Percentiles rank a stretch among this genome's conserved stretches.
Evolutionary conservation across 2,113 vertebrate genomes (phyloP).

Genomic region (Bagarius yarrelli): DNA sequence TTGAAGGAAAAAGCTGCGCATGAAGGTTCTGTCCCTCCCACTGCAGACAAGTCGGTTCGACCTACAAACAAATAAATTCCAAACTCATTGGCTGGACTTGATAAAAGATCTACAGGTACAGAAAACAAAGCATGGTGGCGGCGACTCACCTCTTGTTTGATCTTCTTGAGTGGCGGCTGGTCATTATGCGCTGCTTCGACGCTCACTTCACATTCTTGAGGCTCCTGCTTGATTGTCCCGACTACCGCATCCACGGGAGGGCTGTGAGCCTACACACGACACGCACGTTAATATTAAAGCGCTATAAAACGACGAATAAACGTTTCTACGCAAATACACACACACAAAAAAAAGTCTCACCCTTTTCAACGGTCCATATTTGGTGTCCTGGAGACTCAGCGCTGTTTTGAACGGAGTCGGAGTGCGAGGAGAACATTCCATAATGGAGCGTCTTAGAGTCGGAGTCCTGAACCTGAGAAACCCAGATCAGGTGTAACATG

Average conservation of each 20-base stretch:
- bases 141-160: slow-evolving; percentile 90
- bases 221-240: slow-evolving; percentile 93
- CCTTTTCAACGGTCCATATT: slow-evolving; percentile 90
- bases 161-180: slow-evolving; percentile 90
- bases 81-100: neutral
- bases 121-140: no score
- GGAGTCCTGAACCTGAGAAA: slow-evolving; percentile 87
- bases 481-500: no score
- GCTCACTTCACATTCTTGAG: slow-evolving; percentile 84
- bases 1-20: slow-evolving; percentile 84
- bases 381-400: slow-evolving; percentile 87
- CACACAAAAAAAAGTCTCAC: slow-evolving; percentile 69
- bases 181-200: slow-evolving; percentile 75
- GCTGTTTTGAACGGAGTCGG: slow-evolving; percentile 92
- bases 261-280: slow-evolving; percentile 77
- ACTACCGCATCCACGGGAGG: slow-evolving; percentile 81
- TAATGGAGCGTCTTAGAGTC: slow-evolving; percentile 87
- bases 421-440: slow-evolving; percentile 89
- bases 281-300: neutral
- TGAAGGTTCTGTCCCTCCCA: slow-evolving; percentile 89
- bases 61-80: slow-evolving; percentile 73
- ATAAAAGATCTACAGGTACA: neutral
- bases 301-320: neutral
- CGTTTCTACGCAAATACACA: neutral
- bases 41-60: slow-evolving; percentile 87